Conservation (phyloP, 2,113 vertebrate genomes). For the Dicerorhinus sumatrensis region DNA sequence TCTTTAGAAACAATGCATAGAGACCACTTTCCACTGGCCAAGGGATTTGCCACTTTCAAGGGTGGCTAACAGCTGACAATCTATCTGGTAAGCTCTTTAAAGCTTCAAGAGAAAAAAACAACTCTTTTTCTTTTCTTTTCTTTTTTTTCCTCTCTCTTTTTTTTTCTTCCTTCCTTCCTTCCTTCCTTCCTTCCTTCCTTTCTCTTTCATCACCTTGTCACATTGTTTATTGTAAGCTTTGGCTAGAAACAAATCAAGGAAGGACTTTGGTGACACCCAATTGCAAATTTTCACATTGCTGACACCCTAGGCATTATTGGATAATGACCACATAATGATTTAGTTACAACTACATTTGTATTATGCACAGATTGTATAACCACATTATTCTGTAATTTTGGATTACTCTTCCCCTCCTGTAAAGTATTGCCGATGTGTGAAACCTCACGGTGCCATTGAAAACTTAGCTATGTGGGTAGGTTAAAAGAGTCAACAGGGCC, state of each 20-base stretch:
- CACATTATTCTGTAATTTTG: slow-evolving; percentile 73
- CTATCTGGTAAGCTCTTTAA: slow-evolving; percentile 57
- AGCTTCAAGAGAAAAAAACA: neutral
- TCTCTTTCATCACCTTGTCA: slow-evolving; percentile 48
- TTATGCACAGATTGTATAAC: slow-evolving; percentile 71
- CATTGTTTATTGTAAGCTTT: slow-evolving; percentile 52
- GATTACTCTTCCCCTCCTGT: slow-evolving; percentile 64
- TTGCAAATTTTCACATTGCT: slow-evolving; percentile 57
- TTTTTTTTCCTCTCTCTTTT: accelerated
- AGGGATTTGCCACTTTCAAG: slow-evolving; percentile 53
- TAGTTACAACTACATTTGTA: slow-evolving; percentile 63
- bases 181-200: neutral
- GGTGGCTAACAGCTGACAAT: slow-evolving; percentile 37
- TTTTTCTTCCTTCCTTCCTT: too few relatives aligned
- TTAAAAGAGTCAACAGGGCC: slow-evolving; percentile 81
- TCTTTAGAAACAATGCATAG: slow-evolving; percentile 51
- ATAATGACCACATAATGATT: slow-evolving; percentile 37
- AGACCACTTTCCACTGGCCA: neutral
- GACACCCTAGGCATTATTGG: slow-evolving; percentile 56
- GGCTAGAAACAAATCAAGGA: slow-evolving; percentile 61
- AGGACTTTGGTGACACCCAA: slow-evolving; percentile 45
- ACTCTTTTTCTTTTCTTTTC: neutral
- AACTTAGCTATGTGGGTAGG: slow-evolving; percentile 58
- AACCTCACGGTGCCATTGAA: slow-evolving; percentile 76
- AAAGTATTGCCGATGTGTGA: slow-evolving; percentile 68